Evolutionary conservation across 2,888 invertebrate species (phyloP), one percentile per base, ranked within the genome.

Genomic region (Smittia sp.): DNA sequence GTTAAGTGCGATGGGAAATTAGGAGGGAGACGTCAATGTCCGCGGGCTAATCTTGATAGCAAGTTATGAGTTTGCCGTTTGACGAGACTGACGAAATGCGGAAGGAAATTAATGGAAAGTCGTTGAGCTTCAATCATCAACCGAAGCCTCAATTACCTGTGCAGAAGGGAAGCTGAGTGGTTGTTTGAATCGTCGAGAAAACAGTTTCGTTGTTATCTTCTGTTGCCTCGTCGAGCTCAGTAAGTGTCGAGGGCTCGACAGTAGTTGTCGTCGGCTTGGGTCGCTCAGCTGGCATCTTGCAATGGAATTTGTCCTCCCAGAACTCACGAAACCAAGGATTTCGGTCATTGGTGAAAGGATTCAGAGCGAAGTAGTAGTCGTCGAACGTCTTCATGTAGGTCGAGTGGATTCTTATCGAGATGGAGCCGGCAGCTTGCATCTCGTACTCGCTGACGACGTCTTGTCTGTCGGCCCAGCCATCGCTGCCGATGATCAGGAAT

Each of bases 251-350:
- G 13, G 25, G 13, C n/a, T n/a, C 27, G 52, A n/a, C n/a, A 6
- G 52, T 69, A 24, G 68, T 68, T 9, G 68, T 68, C 0, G 68
- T 68, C 4, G 46, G 39, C 1, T 15, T 41, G 0, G 46, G 22
- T 68, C n/a, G 13, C 6, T 68, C 18, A 1, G 7, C 76, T 20
- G 83, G 79, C 54, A 86, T 77, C 3, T 83, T 80, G 79, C 91
- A 91, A 77, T 86, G 84, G 81, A 91, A 91, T 77, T 86, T 86
- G 75, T 85, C 82, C 79, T 91, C 88, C 92, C 92, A 92, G 81
- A 91, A 91, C 80, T 92, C 92, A 78, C 85, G 82, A 79, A 90
- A 89, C 84, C 84, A 85, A 0, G 91, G 91, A 81, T 92, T 92
- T 70, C 89, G 83, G 6, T 81, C 79, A 80, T 91, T 90, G 78